A percentile compares a stretch with the other conserved stretches of the same genome.
These are phyloP conservation scores for Centropus bengalensis DNA, from an alignment of 2,113 vertebrate genomes.

Conservation along the genomic window DNA sequence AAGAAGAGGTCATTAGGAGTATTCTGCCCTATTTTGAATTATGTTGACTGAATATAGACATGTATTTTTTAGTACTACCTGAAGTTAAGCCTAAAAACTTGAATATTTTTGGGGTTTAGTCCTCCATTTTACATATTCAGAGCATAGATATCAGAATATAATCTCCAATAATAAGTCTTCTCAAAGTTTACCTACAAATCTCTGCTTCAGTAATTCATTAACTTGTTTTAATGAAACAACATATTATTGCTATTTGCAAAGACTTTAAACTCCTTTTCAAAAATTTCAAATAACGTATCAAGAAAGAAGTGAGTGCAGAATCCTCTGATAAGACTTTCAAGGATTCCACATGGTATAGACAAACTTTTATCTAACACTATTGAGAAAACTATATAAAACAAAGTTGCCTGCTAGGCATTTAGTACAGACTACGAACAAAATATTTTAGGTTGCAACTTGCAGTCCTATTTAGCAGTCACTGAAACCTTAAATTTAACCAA, in stretches of 20 bases:
- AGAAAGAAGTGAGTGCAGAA: slow-evolving; percentile 41
- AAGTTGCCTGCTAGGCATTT: slow-evolving; percentile 27
- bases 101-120: neutral
- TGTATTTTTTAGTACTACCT: neutral
- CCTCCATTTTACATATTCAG: neutral
- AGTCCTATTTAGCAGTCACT: neutral
- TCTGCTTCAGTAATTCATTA: slow-evolving; percentile 57
- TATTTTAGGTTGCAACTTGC: slow-evolving; percentile 11
- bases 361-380: slow-evolving; percentile 25
- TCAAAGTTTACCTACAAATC: slow-evolving; percentile 18
- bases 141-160: neutral
- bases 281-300: slow-evolving; percentile 40
- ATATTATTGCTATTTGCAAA: slow-evolving; percentile 26
- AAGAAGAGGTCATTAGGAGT: neutral
- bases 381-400: slow-evolving; percentile 3
- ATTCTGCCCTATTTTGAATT: neutral
- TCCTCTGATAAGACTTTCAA: slow-evolving; percentile 50
- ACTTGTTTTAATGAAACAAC: slow-evolving; percentile 40
- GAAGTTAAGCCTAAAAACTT: neutral
- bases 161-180: neutral
- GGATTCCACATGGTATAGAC: neutral
- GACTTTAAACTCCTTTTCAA: slow-evolving; percentile 36
- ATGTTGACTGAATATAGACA: neutral
- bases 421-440: slow-evolving; percentile 22
- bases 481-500: neutral